Conservation (phyloP, 2,113 vertebrate species). For the Hiodon tergisus region DNA sequence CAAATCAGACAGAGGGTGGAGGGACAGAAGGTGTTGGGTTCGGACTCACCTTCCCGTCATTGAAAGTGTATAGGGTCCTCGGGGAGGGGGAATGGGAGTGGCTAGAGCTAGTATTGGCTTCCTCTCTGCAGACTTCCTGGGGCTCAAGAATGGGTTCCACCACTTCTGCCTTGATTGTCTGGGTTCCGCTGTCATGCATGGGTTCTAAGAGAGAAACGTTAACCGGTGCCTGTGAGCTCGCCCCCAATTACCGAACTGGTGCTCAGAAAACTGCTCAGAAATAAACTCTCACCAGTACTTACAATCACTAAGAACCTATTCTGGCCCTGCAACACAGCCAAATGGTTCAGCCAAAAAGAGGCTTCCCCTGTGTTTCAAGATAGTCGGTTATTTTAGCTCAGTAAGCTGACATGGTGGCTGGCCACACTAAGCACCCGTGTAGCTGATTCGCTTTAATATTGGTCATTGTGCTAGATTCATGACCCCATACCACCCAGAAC, state of each 20-base stretch:
- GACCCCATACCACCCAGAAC: conserved; percentile 47
- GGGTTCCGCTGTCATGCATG: conserved; percentile 74
- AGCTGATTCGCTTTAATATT: conserved; percentile 64
- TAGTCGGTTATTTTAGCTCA: conserved; percentile 54
- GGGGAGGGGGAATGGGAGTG: conserved; percentile 71
- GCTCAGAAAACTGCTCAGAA: background rate
- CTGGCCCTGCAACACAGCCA: background rate
- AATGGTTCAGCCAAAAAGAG: conserved; percentile 9
- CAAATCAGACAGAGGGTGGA: background rate
- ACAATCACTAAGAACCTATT: background rate
- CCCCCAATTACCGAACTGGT: too few relatives aligned
- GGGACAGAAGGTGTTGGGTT: background rate
- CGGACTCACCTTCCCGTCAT: conserved; percentile 65
- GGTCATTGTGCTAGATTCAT: conserved; percentile 44
- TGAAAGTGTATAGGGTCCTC: conserved; percentile 70
- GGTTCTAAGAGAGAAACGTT: conserved; percentile 53
- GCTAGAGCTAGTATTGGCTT: conserved; percentile 73
- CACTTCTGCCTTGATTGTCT: conserved; percentile 74
- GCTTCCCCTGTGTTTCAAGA: conserved; percentile 33
- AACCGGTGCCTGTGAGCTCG: background rate
- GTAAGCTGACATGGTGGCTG: conserved; percentile 58
- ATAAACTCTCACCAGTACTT: background rate
- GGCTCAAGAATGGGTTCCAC: conserved; percentile 66
- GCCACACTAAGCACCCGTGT: conserved; percentile 55
- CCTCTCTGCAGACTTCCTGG: conserved; percentile 65